Conservation (phyloP, 2,888 invertebrate species). For the Drepanosiphum platanoidis region DNA sequence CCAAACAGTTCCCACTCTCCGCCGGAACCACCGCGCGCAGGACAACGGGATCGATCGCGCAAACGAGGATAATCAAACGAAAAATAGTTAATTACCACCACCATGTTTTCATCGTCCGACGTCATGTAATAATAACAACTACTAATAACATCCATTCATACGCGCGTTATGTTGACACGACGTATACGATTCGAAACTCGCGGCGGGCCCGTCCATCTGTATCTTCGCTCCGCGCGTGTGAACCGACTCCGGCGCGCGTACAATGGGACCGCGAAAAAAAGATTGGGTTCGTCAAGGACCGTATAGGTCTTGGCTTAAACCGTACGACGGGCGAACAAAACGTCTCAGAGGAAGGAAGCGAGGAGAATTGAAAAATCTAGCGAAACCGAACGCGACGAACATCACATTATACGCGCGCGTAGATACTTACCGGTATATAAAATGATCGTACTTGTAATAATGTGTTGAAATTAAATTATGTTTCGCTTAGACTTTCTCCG, state of each 20-base stretch:
- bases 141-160: neutral
- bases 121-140: neutral
- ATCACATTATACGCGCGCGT: neutral
- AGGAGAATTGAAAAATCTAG: neutral
- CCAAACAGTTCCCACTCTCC: too few species aligned
- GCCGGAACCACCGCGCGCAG: too few species aligned
- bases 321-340: neutral
- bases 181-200: neutral
- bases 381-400: neutral
- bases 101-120: neutral
- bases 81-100: neutral
- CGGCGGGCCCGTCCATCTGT: neutral
- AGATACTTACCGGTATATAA: neutral
- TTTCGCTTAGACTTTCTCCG: neutral
- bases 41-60: too few species aligned
- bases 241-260: neutral
- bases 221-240: neutral
- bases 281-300: constrained; percentile 36
- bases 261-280: neutral
- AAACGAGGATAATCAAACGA: neutral
- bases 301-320: neutral
- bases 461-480: neutral
- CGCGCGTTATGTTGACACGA: neutral
- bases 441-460: neutral
- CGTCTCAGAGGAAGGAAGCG: neutral